Base-by-base conservation (phyloP, 2,888 invertebrate species). In the Esperia sulphurella region DNA sequence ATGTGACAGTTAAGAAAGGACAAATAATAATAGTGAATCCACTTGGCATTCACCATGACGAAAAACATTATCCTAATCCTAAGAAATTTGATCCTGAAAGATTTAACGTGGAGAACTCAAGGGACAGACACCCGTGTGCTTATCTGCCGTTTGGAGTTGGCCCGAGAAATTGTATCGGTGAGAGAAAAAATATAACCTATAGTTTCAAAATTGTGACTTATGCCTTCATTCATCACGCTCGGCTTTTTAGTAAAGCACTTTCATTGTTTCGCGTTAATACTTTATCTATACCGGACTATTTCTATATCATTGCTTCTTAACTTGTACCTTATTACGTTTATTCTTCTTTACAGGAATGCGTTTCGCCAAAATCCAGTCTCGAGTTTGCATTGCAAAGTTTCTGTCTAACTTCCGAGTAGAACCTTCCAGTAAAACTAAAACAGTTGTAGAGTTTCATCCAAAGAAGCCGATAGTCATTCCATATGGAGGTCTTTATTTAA, bases 21-120 rank as follows among this genome's bases (percentile, higher is more conserved):
- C 51, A 58, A 3, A 53, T 57, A 10, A 58, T 79, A 8, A 14
- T 67, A 1, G 54, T 82, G 5, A 68, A 79, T 1, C 63, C 71
- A 38, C 48, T 51, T 14, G 71, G 68, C 9, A 59, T 83, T 30
- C 83, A 84, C 53, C 65, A 67, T 31, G 83, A 86, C 57, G 68
- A 75, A 12, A 61, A 69, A n/a, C 73, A 79, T 57, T 87, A 71
- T 38, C 55, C 64, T 0, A 46, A 68, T 12, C 63, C 68, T 3
- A 52, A 58, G 3, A 30, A 53, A 12, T 73, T 68, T 33, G 64
- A 72, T 29, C 73, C 72, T 0, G 70, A 72, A 21, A 46, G 73
- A 28, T 71, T 71, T 51, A 48, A 54, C 8, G 29, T 54, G 0
- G 65, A 68, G 38, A 65, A 64, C 46, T 21, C 14, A 4, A 37